Conservation (phyloP, 2,888 invertebrate species). For the Geotrupes spiniger region DNA sequence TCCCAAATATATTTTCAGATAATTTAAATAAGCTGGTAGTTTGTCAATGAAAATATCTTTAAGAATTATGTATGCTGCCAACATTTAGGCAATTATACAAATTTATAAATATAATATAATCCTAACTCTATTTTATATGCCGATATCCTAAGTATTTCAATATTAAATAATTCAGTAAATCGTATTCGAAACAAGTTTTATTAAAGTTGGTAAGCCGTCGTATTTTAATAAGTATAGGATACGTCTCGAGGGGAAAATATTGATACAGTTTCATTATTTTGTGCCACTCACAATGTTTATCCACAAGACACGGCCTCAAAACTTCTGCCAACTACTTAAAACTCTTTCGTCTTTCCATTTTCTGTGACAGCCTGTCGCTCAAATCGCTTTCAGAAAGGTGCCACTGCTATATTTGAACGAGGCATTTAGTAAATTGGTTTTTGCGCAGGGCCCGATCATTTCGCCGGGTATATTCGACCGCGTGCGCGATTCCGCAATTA, state of each 20-base stretch:
- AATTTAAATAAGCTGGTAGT: too few relatives aligned
- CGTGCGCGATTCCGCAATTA: not conserved
- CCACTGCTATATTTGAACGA: constrained; percentile 41
- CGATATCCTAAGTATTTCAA: not conserved
- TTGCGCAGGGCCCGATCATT: constrained; percentile 25
- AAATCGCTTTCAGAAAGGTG: constrained; percentile 42
- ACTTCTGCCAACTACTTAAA: constrained; percentile 52
- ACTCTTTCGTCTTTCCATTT: constrained; percentile 51
- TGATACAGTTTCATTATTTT: constrained; percentile 38
- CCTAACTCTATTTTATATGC: too few relatives aligned
- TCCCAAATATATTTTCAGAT: too few relatives aligned
- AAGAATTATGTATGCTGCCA: too few relatives aligned
- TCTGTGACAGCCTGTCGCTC: constrained; percentile 51
- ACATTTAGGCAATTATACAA: too few relatives aligned
- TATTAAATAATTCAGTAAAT: constrained; percentile 14
- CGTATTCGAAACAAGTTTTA: constrained; percentile 21
- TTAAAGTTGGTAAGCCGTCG: constrained; percentile 20
- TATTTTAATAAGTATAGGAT: constrained; percentile 22
- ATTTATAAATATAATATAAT: too few relatives aligned
- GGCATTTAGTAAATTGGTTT: constrained; percentile 46
- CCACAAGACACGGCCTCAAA: constrained; percentile 45
- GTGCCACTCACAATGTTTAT: constrained; percentile 48
- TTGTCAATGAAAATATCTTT: too few relatives aligned
- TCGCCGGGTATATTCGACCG: not conserved
- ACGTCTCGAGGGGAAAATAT: constrained; percentile 28